phyloP scores from a whole-genome alignment of 2,113 vertebrate species.

The Nothobranchius furzeri region DNA sequence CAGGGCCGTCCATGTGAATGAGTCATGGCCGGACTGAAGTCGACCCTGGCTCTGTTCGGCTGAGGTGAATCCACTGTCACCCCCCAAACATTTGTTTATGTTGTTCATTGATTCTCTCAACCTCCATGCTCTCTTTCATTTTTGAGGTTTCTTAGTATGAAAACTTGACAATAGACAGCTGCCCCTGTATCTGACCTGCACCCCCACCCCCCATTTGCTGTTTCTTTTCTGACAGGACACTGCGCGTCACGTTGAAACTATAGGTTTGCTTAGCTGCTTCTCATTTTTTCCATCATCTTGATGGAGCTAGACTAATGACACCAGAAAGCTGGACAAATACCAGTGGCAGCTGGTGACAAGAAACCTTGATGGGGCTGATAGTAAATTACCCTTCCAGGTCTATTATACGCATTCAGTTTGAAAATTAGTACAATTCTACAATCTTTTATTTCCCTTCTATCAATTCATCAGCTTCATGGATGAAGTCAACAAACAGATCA shows the following conservation, averaged over 20 bases:
- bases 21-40: conserved; percentile 73
- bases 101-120: conserved; percentile 25
- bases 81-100: conserved; percentile 6
- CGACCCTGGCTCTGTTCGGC: conserved; percentile 64
- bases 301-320: conserved; percentile 57
- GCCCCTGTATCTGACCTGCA: conserved; percentile 18
- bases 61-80: conserved; percentile 20
- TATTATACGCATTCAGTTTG: too few species aligned
- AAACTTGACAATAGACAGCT: conserved; percentile 68
- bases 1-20: conserved; percentile 52
- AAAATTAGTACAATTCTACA: too few species aligned
- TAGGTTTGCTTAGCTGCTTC: conserved; percentile 40
- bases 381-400: too few species aligned
- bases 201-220: conserved; percentile 14
- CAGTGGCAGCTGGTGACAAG: too few species aligned
- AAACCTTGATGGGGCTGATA: too few species aligned
- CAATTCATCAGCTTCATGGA: too few species aligned
- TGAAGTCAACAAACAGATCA: too few species aligned
- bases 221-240: conserved; percentile 58
- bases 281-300: conserved; percentile 24
- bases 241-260: conserved; percentile 56
- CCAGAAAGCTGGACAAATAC: conserved; percentile 22
- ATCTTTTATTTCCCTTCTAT: too few species aligned
- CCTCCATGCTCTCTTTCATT: conserved; percentile 21
- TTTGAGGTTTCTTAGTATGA: conserved; percentile 56